Evolutionary conservation across 2,113 vertebrate species (phyloP).

Genomic region (Vulpes lagopus): DNA sequence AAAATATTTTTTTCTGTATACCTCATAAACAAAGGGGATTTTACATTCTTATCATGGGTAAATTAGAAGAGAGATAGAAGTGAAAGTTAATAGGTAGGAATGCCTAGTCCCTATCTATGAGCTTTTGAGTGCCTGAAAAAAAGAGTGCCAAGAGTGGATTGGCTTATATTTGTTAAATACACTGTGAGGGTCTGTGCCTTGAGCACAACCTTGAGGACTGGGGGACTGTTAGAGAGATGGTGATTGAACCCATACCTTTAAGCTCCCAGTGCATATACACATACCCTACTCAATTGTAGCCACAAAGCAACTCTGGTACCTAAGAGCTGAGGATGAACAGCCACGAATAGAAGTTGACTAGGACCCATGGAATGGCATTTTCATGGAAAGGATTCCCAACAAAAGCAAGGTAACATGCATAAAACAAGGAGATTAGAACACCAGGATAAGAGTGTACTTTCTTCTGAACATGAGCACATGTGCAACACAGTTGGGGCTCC

Average conservation of each 20-base stretch:
- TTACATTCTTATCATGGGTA: neutral
- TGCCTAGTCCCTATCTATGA: neutral
- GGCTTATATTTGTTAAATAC: neutral
- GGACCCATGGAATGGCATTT: neutral
- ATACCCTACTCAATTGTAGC: neutral
- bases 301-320: neutral
- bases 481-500: neutral
- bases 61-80: neutral
- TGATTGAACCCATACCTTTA: neutral
- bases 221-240: neutral
- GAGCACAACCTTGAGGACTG: neutral
- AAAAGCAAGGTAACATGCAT: neutral
- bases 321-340: neutral
- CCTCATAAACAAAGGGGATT: neutral
- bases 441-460: neutral
- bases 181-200: neutral
- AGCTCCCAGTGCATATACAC: neutral
- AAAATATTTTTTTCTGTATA: constrained; percentile 2
- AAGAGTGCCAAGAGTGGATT: neutral
- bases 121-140: neutral
- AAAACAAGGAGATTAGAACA: neutral
- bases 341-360: neutral
- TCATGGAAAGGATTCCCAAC: neutral
- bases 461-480: neutral
- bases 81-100: neutral